Evolutionary conservation across 2,797 vertebrate species (phyloP), one percentile per base, ranked within the genome.

Genomic region (Hypotaenidia okinawae): DNA sequence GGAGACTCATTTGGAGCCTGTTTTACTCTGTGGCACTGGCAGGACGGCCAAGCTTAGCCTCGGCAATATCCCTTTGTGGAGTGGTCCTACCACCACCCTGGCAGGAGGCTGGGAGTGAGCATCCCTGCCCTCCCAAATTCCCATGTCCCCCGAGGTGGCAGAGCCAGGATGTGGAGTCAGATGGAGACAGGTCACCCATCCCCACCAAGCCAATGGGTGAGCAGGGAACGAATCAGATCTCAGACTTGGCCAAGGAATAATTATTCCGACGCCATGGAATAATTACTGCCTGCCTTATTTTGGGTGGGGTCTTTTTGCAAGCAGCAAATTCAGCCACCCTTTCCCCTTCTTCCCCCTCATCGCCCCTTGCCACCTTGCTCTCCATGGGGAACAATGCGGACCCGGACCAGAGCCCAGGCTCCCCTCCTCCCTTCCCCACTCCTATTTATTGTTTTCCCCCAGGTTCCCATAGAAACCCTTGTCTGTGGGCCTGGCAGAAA

Each of bases 391-490:
- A 84, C 30, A 73, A 57, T 61, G n/a, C 7, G 2, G 74, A 79
- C n/a, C 62, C 8, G 5, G 25, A 78, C 12, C 3, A 24, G 33
- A 66, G 92, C 72, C 33, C 3, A 7, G 32, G 63, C 55, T 87
- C 76, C 85, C 90, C 85, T 95, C 89, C 81, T 94, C 86, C 74
- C 66, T 85, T 93, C 76, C 63, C 49, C 74, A 74, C 94, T 96
- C 92, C 59, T 97, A 94, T 96, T 96, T 93, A 95, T 96, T 97
- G 97, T 97, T 97, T 97, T 91, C 90, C 74, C 73, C 33, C 84
- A 72, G 57, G 75, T 97, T 94, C 76, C 96, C 97, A 95, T 83
- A 95, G 95, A 97, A 96, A 97, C 90, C 54, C 95, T 95, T 95
- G 97, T 96, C 94, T 95, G 79, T 74, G 72, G 89, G 69, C 43